phyloP scores from a whole-genome alignment of 2,113 vertebrate species.

The Desmodus rotundus region DNA sequence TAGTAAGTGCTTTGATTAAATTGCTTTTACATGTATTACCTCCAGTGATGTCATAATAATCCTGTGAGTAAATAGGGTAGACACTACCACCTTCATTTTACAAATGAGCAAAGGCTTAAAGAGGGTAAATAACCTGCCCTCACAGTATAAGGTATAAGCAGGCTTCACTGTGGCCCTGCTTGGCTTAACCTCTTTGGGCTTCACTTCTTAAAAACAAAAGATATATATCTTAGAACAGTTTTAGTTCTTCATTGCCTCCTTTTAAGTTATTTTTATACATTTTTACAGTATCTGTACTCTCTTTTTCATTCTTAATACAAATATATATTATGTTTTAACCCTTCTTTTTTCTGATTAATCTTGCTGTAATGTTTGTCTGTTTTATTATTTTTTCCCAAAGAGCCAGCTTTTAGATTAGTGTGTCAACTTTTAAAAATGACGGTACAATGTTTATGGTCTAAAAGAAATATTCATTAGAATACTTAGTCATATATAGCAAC shows the following conservation, averaged over 20 bases:
- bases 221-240: background rate
- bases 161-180: background rate
- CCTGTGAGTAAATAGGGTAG: background rate
- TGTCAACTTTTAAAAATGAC: background rate
- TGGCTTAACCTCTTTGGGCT: background rate
- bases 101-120: slow-evolving; percentile 2
- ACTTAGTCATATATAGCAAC: slow-evolving; percentile 4
- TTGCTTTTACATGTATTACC: background rate
- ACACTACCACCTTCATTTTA: background rate
- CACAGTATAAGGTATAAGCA: background rate
- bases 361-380: background rate
- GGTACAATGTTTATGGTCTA: background rate
- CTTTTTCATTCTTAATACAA: background rate
- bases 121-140: background rate
- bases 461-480: background rate
- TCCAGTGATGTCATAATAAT: background rate
- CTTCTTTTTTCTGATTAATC: background rate
- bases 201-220: background rate
- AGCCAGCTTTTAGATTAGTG: background rate
- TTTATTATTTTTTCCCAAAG: background rate
- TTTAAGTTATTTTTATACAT: background rate
- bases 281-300: background rate
- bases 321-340: background rate
- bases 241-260: background rate
- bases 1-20: background rate